Evolutionary conservation across 2,113 vertebrate species (phyloP), one percentile per base, ranked within the genome.

Genomic region (Nyctibius bracteatus): DNA sequence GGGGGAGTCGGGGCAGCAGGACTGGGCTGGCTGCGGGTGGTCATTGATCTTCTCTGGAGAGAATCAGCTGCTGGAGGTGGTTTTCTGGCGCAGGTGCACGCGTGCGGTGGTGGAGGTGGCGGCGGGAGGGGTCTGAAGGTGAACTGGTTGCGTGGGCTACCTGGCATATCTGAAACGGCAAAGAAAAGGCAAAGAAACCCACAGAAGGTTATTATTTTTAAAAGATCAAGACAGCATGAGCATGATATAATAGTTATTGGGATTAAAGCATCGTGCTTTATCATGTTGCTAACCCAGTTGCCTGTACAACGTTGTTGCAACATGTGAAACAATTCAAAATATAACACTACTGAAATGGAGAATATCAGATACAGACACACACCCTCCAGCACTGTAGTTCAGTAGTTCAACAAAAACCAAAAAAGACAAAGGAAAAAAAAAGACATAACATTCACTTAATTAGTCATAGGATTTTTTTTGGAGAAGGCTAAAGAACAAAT

Each of bases 81-180:
- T 33, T 99, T 99, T 61, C 99, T 97, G 95, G 98, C 98, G 7
- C 99, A 99, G 59, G 99, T 99, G 94, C 99, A 99, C 2, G 99
- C 99, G 13, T 99, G 99, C 0, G 99, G 99, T 0, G 99, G 99
- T 0, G 99, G 99, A 0, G 99, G 99, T 0, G 99, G 99, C 0
- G 99, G 99, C 0, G 99, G 99, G 68, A 99, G 98, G 2, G 99
- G 99, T 44, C 99, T 97, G 97, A 99, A 99, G 54, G 99, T 99
- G 98, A 99, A 99, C 97, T 99, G 99, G 96, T 99, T 99, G 55
- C 98, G 98, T 22, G 99, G 99, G 97, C 99, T 99, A 87, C 98
- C 99, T 43, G 99, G 99, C 94, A 99, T 98, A 44, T 99, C 99
- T 99, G 97, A 82, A 96, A 98, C 52, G 46, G 37, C 47, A 83